phyloP scores from a whole-genome alignment of 1,140 invertebrate species.

The Musca domestica region DNA sequence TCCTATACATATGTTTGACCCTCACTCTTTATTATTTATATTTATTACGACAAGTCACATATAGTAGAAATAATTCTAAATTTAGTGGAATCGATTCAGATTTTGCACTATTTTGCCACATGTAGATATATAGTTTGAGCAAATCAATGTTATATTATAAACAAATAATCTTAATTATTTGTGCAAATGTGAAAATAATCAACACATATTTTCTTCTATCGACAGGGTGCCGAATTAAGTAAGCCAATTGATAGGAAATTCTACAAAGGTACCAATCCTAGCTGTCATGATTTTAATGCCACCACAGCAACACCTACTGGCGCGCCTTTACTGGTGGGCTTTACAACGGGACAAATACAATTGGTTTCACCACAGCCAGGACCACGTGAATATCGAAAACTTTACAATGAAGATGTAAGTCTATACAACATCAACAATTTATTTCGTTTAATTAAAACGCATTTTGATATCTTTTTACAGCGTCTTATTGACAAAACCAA shows the following conservation, averaged over 20 bases:
- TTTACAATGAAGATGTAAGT: slow-evolving; percentile 98
- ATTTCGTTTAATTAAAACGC: not conserved
- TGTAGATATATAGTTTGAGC: no score
- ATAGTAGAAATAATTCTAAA: no score
- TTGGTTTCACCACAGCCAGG: slow-evolving; percentile 96
- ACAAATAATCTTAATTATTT: no score
- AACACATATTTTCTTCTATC: not conserved
- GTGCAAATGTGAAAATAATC: not conserved
- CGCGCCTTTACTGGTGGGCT: slow-evolving; percentile 88
- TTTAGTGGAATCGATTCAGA: no score
- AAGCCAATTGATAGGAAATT: slow-evolving; percentile 97
- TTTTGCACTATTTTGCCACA: no score
- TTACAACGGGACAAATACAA: slow-evolving; percentile 96
- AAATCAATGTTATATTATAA: no score
- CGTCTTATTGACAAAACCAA: slow-evolving; percentile 96
- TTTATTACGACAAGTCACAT: no score
- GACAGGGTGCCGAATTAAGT: slow-evolving; percentile 85
- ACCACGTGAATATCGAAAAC: slow-evolving; percentile 91
- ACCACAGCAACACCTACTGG: slow-evolving; percentile 77
- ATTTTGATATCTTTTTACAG: slow-evolving; percentile 55
- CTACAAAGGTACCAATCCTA: slow-evolving; percentile 98
- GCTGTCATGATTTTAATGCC: slow-evolving; percentile 97
- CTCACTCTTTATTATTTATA: no score
- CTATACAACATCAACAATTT: no score
- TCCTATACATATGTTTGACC: no score